A percentile compares a stretch with the other conserved stretches of the same genome.
These are phyloP conservation scores for Tychaedon coryphoeus DNA, from an alignment of 2,113 vertebrate species.

Conservation along the genomic window DNA sequence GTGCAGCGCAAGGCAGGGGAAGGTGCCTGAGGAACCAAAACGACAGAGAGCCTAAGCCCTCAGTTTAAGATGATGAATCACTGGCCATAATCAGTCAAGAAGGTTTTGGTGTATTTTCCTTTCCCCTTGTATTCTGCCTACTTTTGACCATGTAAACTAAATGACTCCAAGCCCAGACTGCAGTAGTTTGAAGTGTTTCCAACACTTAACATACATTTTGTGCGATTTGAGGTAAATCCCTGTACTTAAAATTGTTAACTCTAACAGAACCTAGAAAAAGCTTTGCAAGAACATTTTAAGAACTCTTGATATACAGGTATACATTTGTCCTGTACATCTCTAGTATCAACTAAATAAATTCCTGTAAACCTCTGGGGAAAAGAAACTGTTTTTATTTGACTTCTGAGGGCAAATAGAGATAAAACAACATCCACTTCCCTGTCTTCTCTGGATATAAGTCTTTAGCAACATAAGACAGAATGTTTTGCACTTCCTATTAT, in stretches of 20 bases:
- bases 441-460: background rate
- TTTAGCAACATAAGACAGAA: background rate
- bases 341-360: background rate
- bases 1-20: background rate
- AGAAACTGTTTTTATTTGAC: background rate
- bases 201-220: background rate
- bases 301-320: background rate
- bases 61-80: background rate
- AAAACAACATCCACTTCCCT: background rate
- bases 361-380: background rate
- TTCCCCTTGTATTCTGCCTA: background rate
- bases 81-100: background rate
- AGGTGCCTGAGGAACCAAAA: background rate
- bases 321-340: background rate
- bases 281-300: background rate
- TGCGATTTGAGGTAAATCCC: background rate
- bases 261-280: background rate
- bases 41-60: background rate
- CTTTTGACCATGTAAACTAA: background rate
- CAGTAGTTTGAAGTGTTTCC: background rate
- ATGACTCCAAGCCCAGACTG: background rate
- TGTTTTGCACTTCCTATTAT: background rate
- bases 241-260: background rate
- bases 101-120: background rate
- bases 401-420: background rate